Evolutionary conservation across 2,797 vertebrate species (phyloP), one percentile per base, ranked within the genome.

Genomic region (Lophius americanus): DNA sequence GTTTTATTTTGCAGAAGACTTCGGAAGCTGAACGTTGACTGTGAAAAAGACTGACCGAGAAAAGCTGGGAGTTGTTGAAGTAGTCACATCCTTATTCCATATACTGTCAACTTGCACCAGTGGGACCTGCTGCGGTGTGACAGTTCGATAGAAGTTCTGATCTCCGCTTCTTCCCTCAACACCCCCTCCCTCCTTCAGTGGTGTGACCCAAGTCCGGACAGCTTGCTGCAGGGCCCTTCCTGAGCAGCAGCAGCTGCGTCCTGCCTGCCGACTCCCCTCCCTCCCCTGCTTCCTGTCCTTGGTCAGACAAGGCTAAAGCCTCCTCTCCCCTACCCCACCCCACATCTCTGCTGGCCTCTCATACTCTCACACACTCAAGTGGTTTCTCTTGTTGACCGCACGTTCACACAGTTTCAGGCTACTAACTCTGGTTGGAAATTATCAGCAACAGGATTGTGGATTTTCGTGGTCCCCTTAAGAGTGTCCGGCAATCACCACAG

Each of bases 231-330:
- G 86, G 86, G 84, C 76, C 85, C 88, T 94, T 94, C 92, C 93
- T 94, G 92, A 93, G 85, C 88, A 88, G 89, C 87, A 90, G 92
- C 93, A 94, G 94, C 94, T 94, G 93, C 86, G 92, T 95, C 93
- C 93, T 94, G 93, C 91, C 80, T 75, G 88, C 85, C 84, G 78
- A 84, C 87, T 88, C 88, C 80, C 85, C 80, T 86, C 83, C 87
- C 89, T 92, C 85, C 86, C 84, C 85, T 86, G 78, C 87, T 95
- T 95, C 94, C 94, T 94, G 93, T 94, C 92, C 92, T 93, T 93
- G 93, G 93, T 89, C 79, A 73, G 89, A 89, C 89, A 88, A 92
- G 91, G 91, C 90, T 88, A 89, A 85, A 84, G 63, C 79, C 82
- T 81, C 85, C 83, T 85, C 61, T 64, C 81, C 77, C 71, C 71